phyloP scores from a whole-genome alignment of 2,888 invertebrate genomes.

The Dolomedes plantarius region DNA sequence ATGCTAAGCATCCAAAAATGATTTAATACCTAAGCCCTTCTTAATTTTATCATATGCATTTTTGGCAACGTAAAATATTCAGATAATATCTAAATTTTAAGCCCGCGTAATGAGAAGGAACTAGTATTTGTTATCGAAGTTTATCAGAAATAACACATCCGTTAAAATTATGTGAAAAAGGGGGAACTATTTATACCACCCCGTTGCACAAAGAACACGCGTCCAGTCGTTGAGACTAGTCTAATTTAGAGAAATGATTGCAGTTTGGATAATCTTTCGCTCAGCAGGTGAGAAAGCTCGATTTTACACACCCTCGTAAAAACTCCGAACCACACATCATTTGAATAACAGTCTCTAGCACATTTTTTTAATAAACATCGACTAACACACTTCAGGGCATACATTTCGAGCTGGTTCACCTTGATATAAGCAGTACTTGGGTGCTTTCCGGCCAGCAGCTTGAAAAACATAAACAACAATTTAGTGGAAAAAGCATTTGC shows the following conservation, averaged over 20 bases:
- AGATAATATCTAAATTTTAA: too few species aligned
- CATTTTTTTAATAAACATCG: not conserved
- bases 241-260: slow-evolving; percentile 62
- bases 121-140: too few species aligned
- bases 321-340: not conserved
- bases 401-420: slow-evolving; percentile 11
- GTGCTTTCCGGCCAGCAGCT: slow-evolving; percentile 5
- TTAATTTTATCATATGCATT: too few species aligned
- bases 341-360: not conserved
- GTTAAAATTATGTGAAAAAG: too few species aligned
- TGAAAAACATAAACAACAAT: too few species aligned
- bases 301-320: not conserved
- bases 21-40: too few species aligned
- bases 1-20: too few species aligned
- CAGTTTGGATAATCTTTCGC: slow-evolving; percentile 40
- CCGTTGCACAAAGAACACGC: slow-evolving; percentile 11
- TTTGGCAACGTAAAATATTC: too few species aligned
- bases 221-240: slow-evolving; percentile 26
- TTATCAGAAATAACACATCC: too few species aligned
- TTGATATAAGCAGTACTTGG: not conserved
- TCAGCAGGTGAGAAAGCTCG: slow-evolving; percentile 41
- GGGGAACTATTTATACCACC: too few species aligned
- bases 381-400: not conserved
- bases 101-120: too few species aligned
- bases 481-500: too few species aligned